A percentile compares a stretch with the other conserved stretches of the same genome.
Evolutionary conservation across 1,140 invertebrate species (phyloP).

Genomic region (Anastrepha obliqua): DNA sequence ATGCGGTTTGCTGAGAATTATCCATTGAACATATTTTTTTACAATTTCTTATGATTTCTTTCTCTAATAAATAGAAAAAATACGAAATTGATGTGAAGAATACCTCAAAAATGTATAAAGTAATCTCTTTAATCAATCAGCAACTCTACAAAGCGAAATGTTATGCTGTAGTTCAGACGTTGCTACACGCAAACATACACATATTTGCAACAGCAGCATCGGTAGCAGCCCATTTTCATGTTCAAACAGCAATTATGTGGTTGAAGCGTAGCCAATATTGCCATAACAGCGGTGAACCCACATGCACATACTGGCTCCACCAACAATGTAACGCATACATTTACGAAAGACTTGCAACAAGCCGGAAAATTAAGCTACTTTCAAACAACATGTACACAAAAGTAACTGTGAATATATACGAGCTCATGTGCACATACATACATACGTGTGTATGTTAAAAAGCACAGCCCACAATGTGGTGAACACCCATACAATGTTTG

Average conservation of each 20-base stretch:
- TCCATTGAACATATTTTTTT: too few relatives aligned
- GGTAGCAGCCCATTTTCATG: slow-evolving; percentile 39
- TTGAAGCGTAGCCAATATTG: slow-evolving; percentile 33
- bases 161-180: too few relatives aligned
- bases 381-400: not conserved
- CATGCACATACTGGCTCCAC: not conserved
- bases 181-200: not conserved
- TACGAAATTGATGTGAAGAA: too few relatives aligned
- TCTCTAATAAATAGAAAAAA: too few relatives aligned
- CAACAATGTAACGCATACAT: not conserved
- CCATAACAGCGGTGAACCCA: not conserved
- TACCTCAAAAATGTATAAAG: too few relatives aligned
- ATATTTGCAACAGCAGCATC: not conserved
- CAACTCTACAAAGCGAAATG: too few relatives aligned
- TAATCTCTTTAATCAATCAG: too few relatives aligned
- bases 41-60: too few relatives aligned
- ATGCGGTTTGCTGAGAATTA: too few relatives aligned
- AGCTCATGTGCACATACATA: not conserved
- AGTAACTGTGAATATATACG: not conserved
- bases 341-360: slow-evolving; percentile 4
- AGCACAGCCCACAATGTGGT: not conserved
- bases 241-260: slow-evolving; percentile 50
- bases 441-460: not conserved
- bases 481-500: not conserved
- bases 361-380: slow-evolving; percentile 20